Base-by-base conservation (phyloP, 2,797 vertebrate genomes). In the Saxicola maurus region DNA sequence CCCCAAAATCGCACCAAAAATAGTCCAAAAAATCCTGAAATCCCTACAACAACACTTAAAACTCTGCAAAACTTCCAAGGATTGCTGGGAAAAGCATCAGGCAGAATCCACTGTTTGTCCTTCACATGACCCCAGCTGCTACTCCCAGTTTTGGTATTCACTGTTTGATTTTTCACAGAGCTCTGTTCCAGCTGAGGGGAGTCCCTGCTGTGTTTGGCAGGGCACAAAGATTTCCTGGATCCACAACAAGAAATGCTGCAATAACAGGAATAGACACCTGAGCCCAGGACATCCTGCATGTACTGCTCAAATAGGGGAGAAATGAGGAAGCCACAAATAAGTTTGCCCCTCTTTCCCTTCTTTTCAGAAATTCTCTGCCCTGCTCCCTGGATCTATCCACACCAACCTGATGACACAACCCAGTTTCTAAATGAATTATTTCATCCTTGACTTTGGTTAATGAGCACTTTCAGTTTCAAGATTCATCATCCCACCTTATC, bases 101-200 rank as follows among this genome's bases (percentile, higher is more conserved):
- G 42, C 10, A 43, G 11, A 43, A 20, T 43, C 42, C 60, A 27
- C 4, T 25, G 2, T 25, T 55, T 56, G 90, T 65, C 92, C 94
- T 92, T 90, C 90, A 52, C 1, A 10, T 11, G 72, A 82, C 84
- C 93, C 53, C 27, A 40, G 2, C 30, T 13, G 43, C 84, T 79
- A 1, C 65, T 55, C 78, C 33, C 73, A 74, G 13, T 20, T 71
- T n/a, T 71, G 40, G 57, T 71, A 49, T 11, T 65, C 61, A 20
- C 62, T 55, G 17, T 0, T 0, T 0, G 0, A 1, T 42, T 42
- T 24, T 15, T 25, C 33, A 45, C 56, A 42, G 74, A 60, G 74
- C 48, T 20, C 3, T 3, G 38, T 0, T 51, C n/a, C 53, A 51
- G 40, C 37, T 12, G 25, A 89, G 75, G n/a, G 30, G 42, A 62